phyloP scores from a whole-genome alignment of 92 coral and sea anemone species.

The Nematostella vectensis region DNA sequence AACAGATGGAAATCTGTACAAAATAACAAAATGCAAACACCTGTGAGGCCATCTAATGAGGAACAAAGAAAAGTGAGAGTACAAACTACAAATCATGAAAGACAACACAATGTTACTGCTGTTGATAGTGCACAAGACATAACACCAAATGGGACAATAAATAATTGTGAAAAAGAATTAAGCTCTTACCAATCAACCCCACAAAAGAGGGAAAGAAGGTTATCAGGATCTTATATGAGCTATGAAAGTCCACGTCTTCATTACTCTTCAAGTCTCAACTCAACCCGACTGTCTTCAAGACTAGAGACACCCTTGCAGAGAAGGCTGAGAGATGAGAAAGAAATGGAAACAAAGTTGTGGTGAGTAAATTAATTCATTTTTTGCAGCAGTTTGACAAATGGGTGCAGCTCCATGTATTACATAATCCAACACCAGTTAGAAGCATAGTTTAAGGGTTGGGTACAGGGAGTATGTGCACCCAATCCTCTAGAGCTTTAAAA shows the following conservation, averaged over 20 bases:
- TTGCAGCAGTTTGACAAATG: background rate
- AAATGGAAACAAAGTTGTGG: constrained; percentile 36
- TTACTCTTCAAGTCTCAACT: background rate
- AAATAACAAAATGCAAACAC: background rate
- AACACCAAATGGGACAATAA: background rate
- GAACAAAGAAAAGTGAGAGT: constrained; percentile 4
- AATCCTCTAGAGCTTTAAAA: no score
- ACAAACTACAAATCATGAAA: background rate
- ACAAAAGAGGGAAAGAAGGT: background rate
- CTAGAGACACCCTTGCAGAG: constrained; percentile 22
- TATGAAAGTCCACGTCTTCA: background rate
- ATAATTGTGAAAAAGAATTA: background rate
- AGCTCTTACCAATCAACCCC: no score
- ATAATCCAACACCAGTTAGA: no score
- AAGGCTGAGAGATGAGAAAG: constrained; percentile 16
- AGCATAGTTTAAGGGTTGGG: no score
- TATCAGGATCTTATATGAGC: background rate
- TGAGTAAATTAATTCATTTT: constrained; percentile 6
- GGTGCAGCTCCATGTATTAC: background rate
- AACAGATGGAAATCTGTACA: constrained; percentile 24
- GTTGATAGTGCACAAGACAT: background rate
- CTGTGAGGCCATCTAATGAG: background rate
- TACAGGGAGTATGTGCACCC: no score
- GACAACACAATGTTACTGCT: no score
- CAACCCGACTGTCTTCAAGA: constrained; percentile 7